Evolutionary conservation across 2,888 invertebrate species (phyloP), one percentile per base, ranked within the genome.

Genomic region (Polydrusus pterygomalis): DNA sequence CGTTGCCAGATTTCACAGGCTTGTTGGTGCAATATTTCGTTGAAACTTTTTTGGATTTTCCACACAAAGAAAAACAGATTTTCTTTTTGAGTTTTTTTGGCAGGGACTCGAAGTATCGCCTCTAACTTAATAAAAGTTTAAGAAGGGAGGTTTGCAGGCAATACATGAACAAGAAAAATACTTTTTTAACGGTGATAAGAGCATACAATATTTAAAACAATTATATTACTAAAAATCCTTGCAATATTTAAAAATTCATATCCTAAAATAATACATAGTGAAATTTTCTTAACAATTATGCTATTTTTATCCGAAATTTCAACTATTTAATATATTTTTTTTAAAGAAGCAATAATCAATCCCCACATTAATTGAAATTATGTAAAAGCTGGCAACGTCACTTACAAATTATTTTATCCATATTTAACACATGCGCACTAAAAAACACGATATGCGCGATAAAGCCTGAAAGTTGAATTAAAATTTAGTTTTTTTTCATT

Each of bases 371-470:
- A 15, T 34, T 38, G 10, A 38, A 30, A 60, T 38, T 11, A 2
- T 60, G 10, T 3, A 11, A n/a, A 25, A 15, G 6, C 38, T 63
- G 70, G 63, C 70, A 71, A 71, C 45, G 11, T 20, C 40, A 15
- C 9, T 20, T 38, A 51, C 54, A 51, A 71, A 62, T 34, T 62
- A 70, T 70, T 70, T 70, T 62, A 60, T 70, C 60, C 49, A 60
- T 63, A 71, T 63, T 13, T 1, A 3, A 30, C 60, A 45, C 70
- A 63, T 71, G 70, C 70, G 70, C 25, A 71, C 30, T 38, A n/a
- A 51, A 62, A 64, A 71, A 63, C 62, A 71, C 63, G 70, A 71
- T 71, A 47, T 51, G 70, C 49, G 62, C 68, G 67, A 51, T 68
- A 54, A 17, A 54, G 38, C 40, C 18, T 40, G 34, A 56, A 68